phyloP scores from a whole-genome alignment of 2,888 invertebrate species.

The Cheilosia soror region DNA sequence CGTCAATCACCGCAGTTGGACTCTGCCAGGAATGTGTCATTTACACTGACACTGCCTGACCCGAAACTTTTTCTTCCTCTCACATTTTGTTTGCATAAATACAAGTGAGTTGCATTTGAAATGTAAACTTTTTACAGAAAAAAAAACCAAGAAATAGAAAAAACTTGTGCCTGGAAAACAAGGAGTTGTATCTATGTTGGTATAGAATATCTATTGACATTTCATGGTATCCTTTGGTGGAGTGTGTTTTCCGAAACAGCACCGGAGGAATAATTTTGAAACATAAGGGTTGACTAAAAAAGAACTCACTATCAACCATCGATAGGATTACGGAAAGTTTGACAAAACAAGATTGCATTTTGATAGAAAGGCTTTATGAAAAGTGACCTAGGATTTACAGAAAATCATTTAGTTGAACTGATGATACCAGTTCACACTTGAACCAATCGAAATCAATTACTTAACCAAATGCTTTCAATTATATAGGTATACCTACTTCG shows the following conservation, averaged over 20 bases:
- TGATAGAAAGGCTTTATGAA: no score
- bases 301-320: background rate
- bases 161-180: background rate
- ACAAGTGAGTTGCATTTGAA: slow-evolving; percentile 50
- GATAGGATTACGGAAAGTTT: no score
- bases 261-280: no score
- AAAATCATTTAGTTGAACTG: no score
- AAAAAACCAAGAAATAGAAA: slow-evolving; percentile 10
- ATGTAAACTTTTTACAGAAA: slow-evolving; percentile 43
- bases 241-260: no score
- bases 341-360: no score
- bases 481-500: background rate
- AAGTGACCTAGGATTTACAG: no score
- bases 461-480: no score
- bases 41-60: slow-evolving; percentile 69
- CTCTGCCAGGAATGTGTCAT: slow-evolving; percentile 68
- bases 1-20: slow-evolving; percentile 69
- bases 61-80: slow-evolving; percentile 58
- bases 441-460: no score
- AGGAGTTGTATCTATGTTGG: background rate
- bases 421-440: no score
- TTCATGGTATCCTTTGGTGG: background rate
- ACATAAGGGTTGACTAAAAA: background rate
- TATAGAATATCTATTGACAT: slow-evolving; percentile 42
- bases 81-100: slow-evolving; percentile 55